A percentile compares a stretch with the other conserved stretches of the same genome.
phyloP scores from a whole-genome alignment of 2,888 invertebrate genomes.

The Tyria jacobaeae region DNA sequence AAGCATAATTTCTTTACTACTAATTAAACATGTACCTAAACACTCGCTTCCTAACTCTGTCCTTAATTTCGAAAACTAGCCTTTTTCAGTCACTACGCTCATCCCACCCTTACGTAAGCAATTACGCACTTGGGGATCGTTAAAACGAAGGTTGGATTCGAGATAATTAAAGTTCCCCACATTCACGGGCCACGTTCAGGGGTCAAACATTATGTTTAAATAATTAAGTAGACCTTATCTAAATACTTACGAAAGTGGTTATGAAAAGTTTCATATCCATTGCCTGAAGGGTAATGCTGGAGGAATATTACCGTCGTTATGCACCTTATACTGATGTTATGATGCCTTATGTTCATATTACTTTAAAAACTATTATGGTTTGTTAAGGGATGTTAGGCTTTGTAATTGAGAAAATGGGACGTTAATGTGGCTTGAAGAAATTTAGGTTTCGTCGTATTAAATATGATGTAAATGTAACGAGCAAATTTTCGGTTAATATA shows the following conservation, averaged over 20 bases:
- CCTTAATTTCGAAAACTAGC: slow-evolving; percentile 42
- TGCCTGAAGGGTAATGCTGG: slow-evolving; percentile 34
- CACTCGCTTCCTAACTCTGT: slow-evolving; percentile 21
- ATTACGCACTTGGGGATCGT: slow-evolving; percentile 60
- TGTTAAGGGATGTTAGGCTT: slow-evolving; percentile 22
- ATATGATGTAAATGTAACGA: neutral
- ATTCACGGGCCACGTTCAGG: slow-evolving; percentile 50
- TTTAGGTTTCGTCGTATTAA: slow-evolving; percentile 2
- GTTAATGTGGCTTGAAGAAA: slow-evolving; percentile 15
- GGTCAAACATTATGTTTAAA: slow-evolving; percentile 59
- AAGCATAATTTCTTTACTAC: slow-evolving; percentile 14
- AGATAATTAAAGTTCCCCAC: slow-evolving; percentile 66
- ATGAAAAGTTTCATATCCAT: slow-evolving; percentile 51
- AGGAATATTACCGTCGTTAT: slow-evolving; percentile 43
- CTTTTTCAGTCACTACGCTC: slow-evolving; percentile 48
- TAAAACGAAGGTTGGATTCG: slow-evolving; percentile 58
- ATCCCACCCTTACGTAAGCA: slow-evolving; percentile 51
- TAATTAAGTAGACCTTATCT: slow-evolving; percentile 48
- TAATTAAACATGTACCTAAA: slow-evolving; percentile 24
- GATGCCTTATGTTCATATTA: slow-evolving; percentile 31
- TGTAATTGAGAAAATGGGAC: slow-evolving; percentile 17
- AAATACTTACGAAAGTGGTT: slow-evolving; percentile 49
- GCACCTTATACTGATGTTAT: slow-evolving; percentile 42
- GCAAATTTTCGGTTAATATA: neutral
- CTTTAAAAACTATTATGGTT: slow-evolving; percentile 47